A percentile compares a stretch with the other conserved stretches of the same genome.
These are phyloP conservation scores for Phoeniculus purpureus DNA, from an alignment of 2,797 vertebrate species.

Conservation along the genomic window DNA sequence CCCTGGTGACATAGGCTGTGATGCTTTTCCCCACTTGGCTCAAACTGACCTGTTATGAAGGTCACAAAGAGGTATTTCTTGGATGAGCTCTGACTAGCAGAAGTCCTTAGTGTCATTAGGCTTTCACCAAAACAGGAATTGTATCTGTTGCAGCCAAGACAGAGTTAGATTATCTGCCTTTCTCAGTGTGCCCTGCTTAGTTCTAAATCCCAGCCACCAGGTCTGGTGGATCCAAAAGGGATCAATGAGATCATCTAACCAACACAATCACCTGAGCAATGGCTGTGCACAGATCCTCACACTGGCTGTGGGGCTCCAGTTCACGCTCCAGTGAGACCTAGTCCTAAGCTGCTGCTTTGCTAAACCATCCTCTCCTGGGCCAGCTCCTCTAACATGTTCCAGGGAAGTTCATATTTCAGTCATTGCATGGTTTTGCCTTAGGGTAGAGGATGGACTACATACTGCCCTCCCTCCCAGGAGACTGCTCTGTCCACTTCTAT, in stretches of 20 bases:
- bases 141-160: neutral
- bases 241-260: neutral
- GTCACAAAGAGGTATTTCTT: neutral
- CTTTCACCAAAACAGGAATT: neutral
- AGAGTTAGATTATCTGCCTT: neutral
- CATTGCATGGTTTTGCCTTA: neutral
- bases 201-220: neutral
- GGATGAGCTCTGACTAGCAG: neutral
- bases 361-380: neutral
- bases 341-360: neutral
- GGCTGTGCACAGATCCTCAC: neutral
- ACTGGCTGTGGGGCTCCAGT: neutral
- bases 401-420: neutral
- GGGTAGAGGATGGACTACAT: neutral
- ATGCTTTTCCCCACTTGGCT: neutral
- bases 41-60: neutral
- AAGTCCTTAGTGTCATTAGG: neutral
- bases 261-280: neutral
- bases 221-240: neutral
- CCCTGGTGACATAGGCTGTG: neutral
- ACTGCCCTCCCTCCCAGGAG: neutral
- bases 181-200: neutral
- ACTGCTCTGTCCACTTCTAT: slow-evolving; percentile 1
- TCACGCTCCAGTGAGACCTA: neutral
- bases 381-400: neutral